Conservation (phyloP, 2,888 invertebrate species). For the Nymphalis c-album region DNA sequence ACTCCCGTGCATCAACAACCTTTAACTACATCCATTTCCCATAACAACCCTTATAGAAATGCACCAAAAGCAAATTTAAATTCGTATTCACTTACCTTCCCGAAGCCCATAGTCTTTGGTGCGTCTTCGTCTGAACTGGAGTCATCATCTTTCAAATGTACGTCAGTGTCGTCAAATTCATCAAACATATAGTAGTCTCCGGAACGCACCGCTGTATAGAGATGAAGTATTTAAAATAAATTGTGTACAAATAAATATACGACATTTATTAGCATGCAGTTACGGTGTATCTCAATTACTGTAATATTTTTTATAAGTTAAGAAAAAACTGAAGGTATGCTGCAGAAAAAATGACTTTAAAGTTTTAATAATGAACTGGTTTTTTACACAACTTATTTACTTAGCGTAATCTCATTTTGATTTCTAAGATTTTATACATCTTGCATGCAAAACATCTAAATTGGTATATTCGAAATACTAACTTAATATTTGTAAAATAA, state of each 20-base stretch:
- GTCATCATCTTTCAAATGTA: conserved; percentile 83
- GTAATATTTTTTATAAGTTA: neutral
- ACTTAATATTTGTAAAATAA: no score
- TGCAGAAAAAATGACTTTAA: no score
- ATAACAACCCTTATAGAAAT: neutral
- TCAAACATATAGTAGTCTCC: conserved; percentile 99
- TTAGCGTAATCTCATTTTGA: no score
- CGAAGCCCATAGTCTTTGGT: conserved; percentile 77
- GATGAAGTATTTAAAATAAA: conserved; percentile 21
- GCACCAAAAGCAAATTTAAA: neutral
- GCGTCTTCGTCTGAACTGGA: conserved; percentile 82
- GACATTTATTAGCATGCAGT: conserved; percentile 18
- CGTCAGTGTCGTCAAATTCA: conserved; percentile 91
- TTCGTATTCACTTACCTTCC: conserved; percentile 65
- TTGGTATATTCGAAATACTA: no score
- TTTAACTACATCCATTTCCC: neutral
- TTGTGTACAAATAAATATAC: neutral
- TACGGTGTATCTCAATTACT: neutral
- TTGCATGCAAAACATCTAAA: no score
- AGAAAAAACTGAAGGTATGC: no score
- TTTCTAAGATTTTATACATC: no score
- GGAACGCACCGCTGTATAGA: conserved; percentile 92
- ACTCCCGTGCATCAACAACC: neutral
- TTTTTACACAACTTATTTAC: no score
- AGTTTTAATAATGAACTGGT: no score